Evolutionary conservation across 2,797 vertebrate species (phyloP).

Genomic region (Chiroxiphia lanceolata): DNA sequence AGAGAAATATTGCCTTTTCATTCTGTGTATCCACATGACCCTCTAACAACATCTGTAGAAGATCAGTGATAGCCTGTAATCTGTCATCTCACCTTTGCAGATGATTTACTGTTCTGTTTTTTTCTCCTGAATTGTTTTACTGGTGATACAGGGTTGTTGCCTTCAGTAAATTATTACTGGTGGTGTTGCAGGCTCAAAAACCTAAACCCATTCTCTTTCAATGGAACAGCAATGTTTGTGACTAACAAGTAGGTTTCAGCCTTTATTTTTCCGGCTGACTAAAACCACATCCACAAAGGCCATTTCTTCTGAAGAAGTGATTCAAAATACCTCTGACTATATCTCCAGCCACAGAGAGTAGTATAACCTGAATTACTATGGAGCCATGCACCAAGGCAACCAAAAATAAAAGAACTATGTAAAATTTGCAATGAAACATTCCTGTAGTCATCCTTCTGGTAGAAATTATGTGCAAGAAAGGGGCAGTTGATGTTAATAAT

Average conservation of each 20-base stretch:
- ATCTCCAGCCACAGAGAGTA: background rate
- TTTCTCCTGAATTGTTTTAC: background rate
- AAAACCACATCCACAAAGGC: background rate
- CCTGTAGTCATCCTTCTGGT: background rate
- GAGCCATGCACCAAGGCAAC: background rate
- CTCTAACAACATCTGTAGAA: background rate
- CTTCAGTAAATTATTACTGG: background rate
- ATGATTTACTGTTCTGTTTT: background rate
- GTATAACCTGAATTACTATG: background rate
- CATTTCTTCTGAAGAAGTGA: background rate
- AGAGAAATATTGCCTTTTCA: background rate
- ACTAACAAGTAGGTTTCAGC: background rate
- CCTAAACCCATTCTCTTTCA: background rate
- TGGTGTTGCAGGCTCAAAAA: background rate
- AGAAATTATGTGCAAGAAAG: background rate
- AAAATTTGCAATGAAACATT: conserved; percentile 1
- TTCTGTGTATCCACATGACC: background rate
- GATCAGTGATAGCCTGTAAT: background rate
- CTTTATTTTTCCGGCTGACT: background rate
- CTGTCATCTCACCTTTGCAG: background rate
- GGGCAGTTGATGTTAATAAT: background rate
- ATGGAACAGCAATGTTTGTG: background rate
- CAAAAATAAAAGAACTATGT: background rate
- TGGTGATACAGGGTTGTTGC: background rate
- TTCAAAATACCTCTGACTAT: background rate